Conservation (phyloP, 1,140 invertebrate genomes). For the Anoplolepis gracilipes region DNA sequence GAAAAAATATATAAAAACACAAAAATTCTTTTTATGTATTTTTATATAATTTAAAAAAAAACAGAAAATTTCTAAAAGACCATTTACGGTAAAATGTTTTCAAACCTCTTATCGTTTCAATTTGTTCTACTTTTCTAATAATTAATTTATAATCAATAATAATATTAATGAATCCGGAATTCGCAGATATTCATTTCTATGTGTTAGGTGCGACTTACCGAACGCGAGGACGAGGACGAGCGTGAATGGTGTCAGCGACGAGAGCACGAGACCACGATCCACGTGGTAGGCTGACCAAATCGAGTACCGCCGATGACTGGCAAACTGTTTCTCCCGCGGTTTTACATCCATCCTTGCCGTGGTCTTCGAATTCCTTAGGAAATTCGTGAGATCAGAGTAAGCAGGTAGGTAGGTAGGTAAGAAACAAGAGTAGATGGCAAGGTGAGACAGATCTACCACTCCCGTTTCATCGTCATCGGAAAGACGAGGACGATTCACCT, state of each 20-base stretch:
- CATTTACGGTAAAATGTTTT: background rate
- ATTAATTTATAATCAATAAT: background rate
- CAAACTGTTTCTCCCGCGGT: slow-evolving; percentile 51
- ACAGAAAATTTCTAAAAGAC: background rate
- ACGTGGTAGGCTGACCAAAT: slow-evolving; percentile 76
- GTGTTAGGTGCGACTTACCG: slow-evolving; percentile 71
- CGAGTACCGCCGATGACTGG: slow-evolving; percentile 52
- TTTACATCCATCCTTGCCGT: slow-evolving; percentile 25
- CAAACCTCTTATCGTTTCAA: background rate
- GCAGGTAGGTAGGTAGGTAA: slow-evolving; percentile 18
- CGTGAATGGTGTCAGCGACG: slow-evolving; percentile 69
- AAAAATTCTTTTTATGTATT: no score
- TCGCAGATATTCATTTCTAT: no score
- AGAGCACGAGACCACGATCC: slow-evolving; percentile 75
- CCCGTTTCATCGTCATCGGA: slow-evolving; percentile 24
- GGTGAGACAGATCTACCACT: slow-evolving; percentile 40
- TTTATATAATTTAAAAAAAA: background rate
- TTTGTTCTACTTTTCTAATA: background rate
- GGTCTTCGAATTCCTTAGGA: slow-evolving; percentile 41
- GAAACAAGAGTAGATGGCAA: background rate
- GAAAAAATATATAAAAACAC: background rate
- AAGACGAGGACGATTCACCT: slow-evolving; percentile 7
- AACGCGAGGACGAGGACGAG: slow-evolving; percentile 68
- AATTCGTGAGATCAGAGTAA: slow-evolving; percentile 15
- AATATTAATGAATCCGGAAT: background rate